Conservation (phyloP, 92 coral and sea anemone species). For the Actinostola sp. region DNA sequence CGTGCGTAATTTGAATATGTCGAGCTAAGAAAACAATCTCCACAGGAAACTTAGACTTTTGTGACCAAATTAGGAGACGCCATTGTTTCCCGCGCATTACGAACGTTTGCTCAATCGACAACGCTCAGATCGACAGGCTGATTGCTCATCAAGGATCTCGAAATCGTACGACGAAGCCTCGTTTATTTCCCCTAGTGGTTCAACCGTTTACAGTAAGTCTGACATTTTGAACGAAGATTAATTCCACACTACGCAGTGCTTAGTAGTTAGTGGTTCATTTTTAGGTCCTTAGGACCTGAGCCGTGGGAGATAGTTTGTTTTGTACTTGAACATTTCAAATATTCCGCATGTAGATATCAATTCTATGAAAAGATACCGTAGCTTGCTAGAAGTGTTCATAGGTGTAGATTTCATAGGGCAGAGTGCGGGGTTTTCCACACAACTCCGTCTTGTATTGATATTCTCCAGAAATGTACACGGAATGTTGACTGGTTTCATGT, state of each 20-base stretch:
- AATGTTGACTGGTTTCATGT: neutral
- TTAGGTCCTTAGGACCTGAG: neutral
- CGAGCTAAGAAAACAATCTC: constrained; percentile 8
- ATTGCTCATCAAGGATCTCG: constrained; percentile 19
- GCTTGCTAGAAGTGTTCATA: too few species aligned
- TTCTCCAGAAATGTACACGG: too few species aligned
- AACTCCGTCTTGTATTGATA: neutral
- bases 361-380: too few species aligned
- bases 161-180: neutral
- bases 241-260: neutral
- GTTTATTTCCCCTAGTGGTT: neutral
- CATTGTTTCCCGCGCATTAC: constrained; percentile 31
- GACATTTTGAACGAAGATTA: neutral
- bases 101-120: constrained; percentile 24
- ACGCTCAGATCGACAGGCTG: neutral
- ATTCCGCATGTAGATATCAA: neutral
- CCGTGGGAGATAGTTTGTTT: neutral
- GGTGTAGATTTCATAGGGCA: too few species aligned
- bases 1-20: constrained; percentile 28
- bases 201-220: neutral
- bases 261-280: neutral
- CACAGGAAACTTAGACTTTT: constrained; percentile 19
- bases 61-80: constrained; percentile 41
- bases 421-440: neutral
- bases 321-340: neutral